Evolutionary conservation across 53 echinoderm and acorn worm genomes (phyloP).

Genomic region (Mesocentrotus franciscanus): DNA sequence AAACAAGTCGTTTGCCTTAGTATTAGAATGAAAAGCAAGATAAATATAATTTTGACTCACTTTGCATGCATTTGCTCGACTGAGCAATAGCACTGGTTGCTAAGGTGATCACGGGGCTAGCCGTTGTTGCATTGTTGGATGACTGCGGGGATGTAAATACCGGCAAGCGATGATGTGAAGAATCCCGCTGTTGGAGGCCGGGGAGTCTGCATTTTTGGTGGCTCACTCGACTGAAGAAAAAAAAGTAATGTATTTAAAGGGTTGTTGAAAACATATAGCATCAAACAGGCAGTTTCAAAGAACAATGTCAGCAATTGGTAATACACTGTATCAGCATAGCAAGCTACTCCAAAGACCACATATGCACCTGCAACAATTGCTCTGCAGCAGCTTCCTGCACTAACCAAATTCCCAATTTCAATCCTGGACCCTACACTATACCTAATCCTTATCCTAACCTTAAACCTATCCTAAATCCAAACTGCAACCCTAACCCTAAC

Average conservation of each 20-base stretch:
- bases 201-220: constrained; percentile 8
- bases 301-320: neutral
- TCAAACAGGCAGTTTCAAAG: neutral
- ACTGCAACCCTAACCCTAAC: no score
- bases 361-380: no score
- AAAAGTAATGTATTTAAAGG: neutral
- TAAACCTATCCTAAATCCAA: no score
- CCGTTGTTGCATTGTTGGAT: neutral
- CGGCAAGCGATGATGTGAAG: constrained; percentile 45
- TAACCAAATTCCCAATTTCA: no score
- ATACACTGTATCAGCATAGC: neutral
- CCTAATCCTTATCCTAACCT: no score
- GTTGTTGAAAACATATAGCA: neutral
- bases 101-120: constrained; percentile 51
- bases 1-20: no score
- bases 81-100: constrained; percentile 28
- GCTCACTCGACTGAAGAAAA: constrained; percentile 44
- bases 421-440: no score
- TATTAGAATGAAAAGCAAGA: no score
- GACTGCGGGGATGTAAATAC: constrained; percentile 27
- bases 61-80: neutral
- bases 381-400: no score
- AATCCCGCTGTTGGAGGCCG: constrained; percentile 49
- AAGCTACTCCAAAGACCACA: no score
- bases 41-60: constrained; percentile 16